Evolutionary conservation across 2,888 invertebrate species (phyloP).

Genomic region (Girardia tigrina): DNA sequence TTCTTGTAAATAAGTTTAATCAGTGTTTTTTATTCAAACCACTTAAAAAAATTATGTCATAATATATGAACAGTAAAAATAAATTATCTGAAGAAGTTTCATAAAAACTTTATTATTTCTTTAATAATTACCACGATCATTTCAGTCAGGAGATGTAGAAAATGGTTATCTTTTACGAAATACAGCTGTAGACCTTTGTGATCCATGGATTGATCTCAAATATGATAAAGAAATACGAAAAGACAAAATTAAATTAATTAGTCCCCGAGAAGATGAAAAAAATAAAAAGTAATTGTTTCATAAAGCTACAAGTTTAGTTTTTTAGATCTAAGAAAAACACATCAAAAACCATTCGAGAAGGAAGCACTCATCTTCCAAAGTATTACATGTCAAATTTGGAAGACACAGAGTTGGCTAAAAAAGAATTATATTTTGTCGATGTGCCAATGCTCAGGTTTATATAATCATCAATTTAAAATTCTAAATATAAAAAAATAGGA

Average conservation of each 20-base stretch:
- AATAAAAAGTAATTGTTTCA: neutral
- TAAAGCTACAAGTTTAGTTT: neutral
- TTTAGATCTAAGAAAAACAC: neutral
- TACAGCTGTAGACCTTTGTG: slow-evolving; percentile 1
- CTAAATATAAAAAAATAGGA: slow-evolving; percentile 38
- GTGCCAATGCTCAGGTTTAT: neutral
- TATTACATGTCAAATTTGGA: neutral
- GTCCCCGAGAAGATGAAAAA: neutral
- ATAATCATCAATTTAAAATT: neutral
- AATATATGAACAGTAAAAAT: too few relatives aligned
- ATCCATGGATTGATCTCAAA: slow-evolving; percentile 10
- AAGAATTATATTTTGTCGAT: neutral
- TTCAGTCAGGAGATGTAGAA: too few relatives aligned
- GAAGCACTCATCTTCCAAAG: slow-evolving; percentile 7
- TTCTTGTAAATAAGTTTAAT: too few relatives aligned
- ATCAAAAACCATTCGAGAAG: neutral
- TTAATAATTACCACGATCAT: too few relatives aligned
- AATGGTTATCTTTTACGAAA: neutral
- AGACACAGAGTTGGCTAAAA: neutral
- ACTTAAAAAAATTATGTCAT: too few relatives aligned
- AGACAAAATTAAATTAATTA: neutral
- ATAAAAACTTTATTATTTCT: too few relatives aligned
- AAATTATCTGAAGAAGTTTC: too few relatives aligned
- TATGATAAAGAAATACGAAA: slow-evolving; percentile 7
- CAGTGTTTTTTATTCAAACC: too few relatives aligned